These are phyloP conservation scores for Gerris lacustris DNA, from an alignment of 2,888 invertebrate genomes.

Conservation along the genomic window DNA sequence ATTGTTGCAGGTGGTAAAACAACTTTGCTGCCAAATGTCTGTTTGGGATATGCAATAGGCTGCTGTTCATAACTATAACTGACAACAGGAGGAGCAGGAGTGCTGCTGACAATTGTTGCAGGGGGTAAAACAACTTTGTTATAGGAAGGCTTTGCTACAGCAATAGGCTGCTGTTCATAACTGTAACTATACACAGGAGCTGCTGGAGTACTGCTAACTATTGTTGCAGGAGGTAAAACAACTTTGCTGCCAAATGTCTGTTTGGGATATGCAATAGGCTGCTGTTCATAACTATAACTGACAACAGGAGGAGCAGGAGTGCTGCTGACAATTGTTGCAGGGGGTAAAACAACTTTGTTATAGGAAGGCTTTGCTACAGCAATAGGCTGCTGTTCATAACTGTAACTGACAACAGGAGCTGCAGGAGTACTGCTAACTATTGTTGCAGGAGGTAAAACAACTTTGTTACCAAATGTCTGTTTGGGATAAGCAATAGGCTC, in stretches of 20 bases:
- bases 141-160: too few species aligned
- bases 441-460: not conserved
- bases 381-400: not conserved
- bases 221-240: slow-evolving; percentile 9
- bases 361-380: not conserved
- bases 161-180: slow-evolving; percentile 18
- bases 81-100: slow-evolving; percentile 10
- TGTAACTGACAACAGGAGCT: slow-evolving; percentile 18
- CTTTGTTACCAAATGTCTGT: not conserved
- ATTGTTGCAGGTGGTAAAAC: not conserved
- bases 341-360: not conserved
- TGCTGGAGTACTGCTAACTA: slow-evolving; percentile 25
- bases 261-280: slow-evolving; percentile 1
- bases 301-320: slow-evolving; percentile 13
- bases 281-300: slow-evolving; percentile 11
- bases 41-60: not conserved
- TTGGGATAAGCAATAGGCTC: not conserved
- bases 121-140: too few species aligned
- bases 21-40: not conserved
- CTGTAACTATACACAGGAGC: slow-evolving; percentile 20
- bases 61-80: slow-evolving; percentile 10
- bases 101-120: not conserved
- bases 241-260: slow-evolving; percentile 2
- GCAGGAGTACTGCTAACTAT: slow-evolving; percentile 16
- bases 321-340: not conserved